phyloP scores from a whole-genome alignment of 2,888 invertebrate genomes.

The Melanotus villosus region DNA sequence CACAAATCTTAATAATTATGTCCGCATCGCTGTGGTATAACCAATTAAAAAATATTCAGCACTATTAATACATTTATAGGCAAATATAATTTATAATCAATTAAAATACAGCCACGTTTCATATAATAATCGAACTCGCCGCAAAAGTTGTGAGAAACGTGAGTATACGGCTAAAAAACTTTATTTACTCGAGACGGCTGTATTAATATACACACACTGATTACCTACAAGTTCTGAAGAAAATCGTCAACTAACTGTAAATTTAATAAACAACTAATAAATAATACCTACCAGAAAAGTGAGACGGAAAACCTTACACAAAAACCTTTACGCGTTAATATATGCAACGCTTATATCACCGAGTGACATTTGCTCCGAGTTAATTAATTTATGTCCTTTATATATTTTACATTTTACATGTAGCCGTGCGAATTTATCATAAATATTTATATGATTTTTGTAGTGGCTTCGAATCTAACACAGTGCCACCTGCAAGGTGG shows the following conservation, averaged over 20 bases:
- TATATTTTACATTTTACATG: no score
- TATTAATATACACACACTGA: background rate
- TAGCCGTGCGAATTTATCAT: no score
- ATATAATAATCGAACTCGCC: background rate
- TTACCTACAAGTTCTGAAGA: background rate
- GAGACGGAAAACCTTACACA: background rate
- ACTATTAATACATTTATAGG: background rate
- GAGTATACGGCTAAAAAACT: background rate
- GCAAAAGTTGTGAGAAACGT: slow-evolving; percentile 11
- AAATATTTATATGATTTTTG: no score
- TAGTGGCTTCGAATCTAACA: no score
- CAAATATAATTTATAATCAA: slow-evolving; percentile 11
- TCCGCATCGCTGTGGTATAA: background rate
- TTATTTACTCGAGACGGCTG: background rate
- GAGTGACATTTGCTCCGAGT: no score
- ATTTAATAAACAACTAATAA: slow-evolving; percentile 3
- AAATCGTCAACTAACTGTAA: slow-evolving; percentile 9
- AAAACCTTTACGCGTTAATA: background rate
- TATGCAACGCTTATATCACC: no score
- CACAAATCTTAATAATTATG: slow-evolving; percentile 4
- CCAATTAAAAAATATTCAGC: slow-evolving; percentile 1
- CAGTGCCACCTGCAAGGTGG: no score
- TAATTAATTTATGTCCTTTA: no score
- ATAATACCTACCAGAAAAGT: background rate
- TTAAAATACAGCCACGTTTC: slow-evolving; percentile 9